These are phyloP conservation scores for Psilanteris sp. DNA, from an alignment of 1,140 invertebrate species.

Conservation along the genomic window DNA sequence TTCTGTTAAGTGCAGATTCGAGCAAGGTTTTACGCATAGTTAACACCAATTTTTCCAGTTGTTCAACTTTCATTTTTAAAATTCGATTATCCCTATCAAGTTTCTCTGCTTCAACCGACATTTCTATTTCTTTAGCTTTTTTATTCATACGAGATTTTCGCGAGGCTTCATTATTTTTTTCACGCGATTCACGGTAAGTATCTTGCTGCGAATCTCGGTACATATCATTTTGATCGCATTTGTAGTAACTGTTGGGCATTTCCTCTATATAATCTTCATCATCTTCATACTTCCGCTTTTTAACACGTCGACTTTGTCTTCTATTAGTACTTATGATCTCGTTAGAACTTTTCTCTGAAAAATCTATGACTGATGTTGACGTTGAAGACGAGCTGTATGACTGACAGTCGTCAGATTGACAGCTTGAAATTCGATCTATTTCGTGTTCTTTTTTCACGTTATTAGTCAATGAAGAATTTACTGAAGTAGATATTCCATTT, in stretches of 20 bases:
- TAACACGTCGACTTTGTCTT: constrained; percentile 15
- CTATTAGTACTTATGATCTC: not conserved
- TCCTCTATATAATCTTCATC: constrained; percentile 66
- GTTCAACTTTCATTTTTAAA: constrained; percentile 78
- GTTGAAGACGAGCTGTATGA: constrained; percentile 27
- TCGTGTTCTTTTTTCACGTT: constrained; percentile 9
- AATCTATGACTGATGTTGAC: constrained; percentile 6
- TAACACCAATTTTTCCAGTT: constrained; percentile 78
- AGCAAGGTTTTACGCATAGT: constrained; percentile 77
- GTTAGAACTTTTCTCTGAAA: not conserved
- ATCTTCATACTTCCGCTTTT: constrained; percentile 59
- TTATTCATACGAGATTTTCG: constrained; percentile 86
- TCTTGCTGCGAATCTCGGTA: constrained; percentile 28
- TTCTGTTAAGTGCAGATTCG: constrained; percentile 68
- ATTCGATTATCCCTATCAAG: constrained; percentile 77
- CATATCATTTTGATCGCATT: not conserved
- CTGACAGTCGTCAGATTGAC: constrained; percentile 23
- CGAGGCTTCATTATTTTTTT: constrained; percentile 89
- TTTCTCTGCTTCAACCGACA: constrained; percentile 68
- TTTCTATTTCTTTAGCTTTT: constrained; percentile 83
- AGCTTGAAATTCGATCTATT: not conserved
- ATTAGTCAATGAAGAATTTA: constrained; percentile 57
- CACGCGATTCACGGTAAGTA: constrained; percentile 83
- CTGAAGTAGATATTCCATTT: constrained; percentile 62
- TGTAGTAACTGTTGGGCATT: not conserved